phyloP scores from a whole-genome alignment of 37 sponge, comb jelly and placozoan genomes.

The Beroe forskalii region DNA sequence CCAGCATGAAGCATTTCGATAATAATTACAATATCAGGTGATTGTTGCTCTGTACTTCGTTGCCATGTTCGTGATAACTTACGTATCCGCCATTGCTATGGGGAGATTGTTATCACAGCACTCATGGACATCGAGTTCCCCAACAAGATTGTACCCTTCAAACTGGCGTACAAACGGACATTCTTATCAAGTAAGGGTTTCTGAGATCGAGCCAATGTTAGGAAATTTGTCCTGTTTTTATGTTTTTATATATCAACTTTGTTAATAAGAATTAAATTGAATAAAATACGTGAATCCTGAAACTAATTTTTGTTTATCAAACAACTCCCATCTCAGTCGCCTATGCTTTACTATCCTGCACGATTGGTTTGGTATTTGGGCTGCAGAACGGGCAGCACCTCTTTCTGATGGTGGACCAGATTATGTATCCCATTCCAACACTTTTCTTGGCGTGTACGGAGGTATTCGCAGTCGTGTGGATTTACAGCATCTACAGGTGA shows the following conservation, averaged over 20 bases:
- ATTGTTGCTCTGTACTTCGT: constrained; percentile 40
- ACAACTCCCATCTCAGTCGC: constrained; percentile 56
- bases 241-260: too few relatives aligned
- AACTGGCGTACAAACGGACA: not conserved
- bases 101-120: constrained; percentile 19
- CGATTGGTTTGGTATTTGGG: constrained; percentile 26
- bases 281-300: too few relatives aligned
- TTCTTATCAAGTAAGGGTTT: constrained; percentile 18
- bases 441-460: constrained; percentile 44
- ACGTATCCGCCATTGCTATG: constrained; percentile 17
- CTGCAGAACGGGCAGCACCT: constrained; percentile 35
- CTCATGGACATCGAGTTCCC: constrained; percentile 64
- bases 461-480: constrained; percentile 48
- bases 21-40: too few relatives aligned
- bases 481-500: constrained; percentile 64
- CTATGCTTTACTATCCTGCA: constrained; percentile 30
- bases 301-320: too few relatives aligned
- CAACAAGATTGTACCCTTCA: constrained; percentile 17
- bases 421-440: constrained; percentile 47
- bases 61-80: not conserved
- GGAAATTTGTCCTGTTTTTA: too few relatives aligned
- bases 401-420: constrained; percentile 32
- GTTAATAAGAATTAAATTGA: too few relatives aligned
- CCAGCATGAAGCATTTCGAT: too few relatives aligned
- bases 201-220: too few relatives aligned